Base-by-base conservation (phyloP, 2,888 invertebrate species). In the Epistrophella euchroma region DNA sequence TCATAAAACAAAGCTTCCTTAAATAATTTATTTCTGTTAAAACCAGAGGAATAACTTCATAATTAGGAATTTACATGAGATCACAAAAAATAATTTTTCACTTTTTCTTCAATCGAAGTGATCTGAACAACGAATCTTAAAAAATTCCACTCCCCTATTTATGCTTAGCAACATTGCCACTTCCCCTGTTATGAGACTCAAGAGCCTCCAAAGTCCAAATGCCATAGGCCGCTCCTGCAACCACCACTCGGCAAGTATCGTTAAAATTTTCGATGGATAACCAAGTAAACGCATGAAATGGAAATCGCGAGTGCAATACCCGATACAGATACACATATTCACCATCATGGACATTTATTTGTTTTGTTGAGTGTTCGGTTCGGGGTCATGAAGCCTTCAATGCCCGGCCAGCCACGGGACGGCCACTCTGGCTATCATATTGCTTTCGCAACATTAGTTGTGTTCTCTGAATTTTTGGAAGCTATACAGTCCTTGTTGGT, bases 321-420 rank as follows among this genome's bases (percentile, higher is more conserved):
- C 62, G 66, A 66, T 28, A 28, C 28, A 28, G 4, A 28, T 4
- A 28, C 0, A 28, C 4, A 32, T 60, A 68, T 35, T 72, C 60
- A 28, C 62, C 60, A 60, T 60, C 72, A 77, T 60, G 76, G 55
- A 71, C 73, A 85, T 73, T 85, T 76, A 80, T 85, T 64, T 64
- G 50, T 80, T 66, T 72, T 76, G 80, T 72, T 70, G 72, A 80
- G 72, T 80, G 50, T 45, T 45, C 32, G 45, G 11, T 32, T 22
- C 43, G 50, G 5, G 56, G 25, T 55, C 43, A 66, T 25, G 52
- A 25, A 45, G 28, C 43, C 11, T 7, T 22, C 2, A 25, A 15
- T 7, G 15, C 15, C 13, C 22, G 11, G 15, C 35, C n/a, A 15
- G 35, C 66, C 50, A 47, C 17, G 3, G 19, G 13, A 4, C 13